Evolutionary conservation across 2,113 vertebrate species (phyloP), one percentile per base, ranked within the genome.

Genomic region (Micromys minutus): DNA sequence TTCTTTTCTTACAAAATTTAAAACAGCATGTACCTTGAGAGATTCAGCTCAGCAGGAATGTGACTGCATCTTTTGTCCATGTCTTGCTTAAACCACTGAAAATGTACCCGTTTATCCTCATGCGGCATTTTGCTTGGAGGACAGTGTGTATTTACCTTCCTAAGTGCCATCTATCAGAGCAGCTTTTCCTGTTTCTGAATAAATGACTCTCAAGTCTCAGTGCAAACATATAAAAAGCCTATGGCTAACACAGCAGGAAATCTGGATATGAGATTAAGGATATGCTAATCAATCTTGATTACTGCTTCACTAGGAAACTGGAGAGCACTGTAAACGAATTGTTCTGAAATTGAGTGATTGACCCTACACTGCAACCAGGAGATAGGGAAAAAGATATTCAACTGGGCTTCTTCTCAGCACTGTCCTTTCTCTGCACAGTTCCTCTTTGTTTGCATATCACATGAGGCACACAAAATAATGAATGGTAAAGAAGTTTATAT

Each of bases 311-410:
- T 72, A 55, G 63, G 39, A 92, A 45, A 90, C 63, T n/a, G 71
- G 71, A 85, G 13, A 72, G 92, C 84, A 36, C 3, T 65, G 22
- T 72, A 93, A 94, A 79, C 79, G 83, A 93, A 85, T 84, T 84
- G 29, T 87, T 50, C 39, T 76, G 71, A 92, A 96, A 95, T 95
- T 90, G 95, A 94, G 80, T 86, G 59, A 61, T 29, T 80, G n/a
- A 74, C 22, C 6, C 34, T 47, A 61, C 15, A 31, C 2, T 45
- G 7, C n/a, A 80, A 42, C 5, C 55, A 11, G 34, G 67, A 95
- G 79, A 39, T 71, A 84, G 11, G 19, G 34, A 11, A n/a, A 87
- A 85, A 83, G 2, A 79, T 47, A 39, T 24, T 47, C 59, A n/a
- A 22, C 15, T 59, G 67, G 36, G 1, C 22, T 92, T 45, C 57